Percentiles rank a stretch among this genome's conserved stretches.
phyloP scores from a whole-genome alignment of 2,113 vertebrate species.

The Paradisaea rubra region DNA sequence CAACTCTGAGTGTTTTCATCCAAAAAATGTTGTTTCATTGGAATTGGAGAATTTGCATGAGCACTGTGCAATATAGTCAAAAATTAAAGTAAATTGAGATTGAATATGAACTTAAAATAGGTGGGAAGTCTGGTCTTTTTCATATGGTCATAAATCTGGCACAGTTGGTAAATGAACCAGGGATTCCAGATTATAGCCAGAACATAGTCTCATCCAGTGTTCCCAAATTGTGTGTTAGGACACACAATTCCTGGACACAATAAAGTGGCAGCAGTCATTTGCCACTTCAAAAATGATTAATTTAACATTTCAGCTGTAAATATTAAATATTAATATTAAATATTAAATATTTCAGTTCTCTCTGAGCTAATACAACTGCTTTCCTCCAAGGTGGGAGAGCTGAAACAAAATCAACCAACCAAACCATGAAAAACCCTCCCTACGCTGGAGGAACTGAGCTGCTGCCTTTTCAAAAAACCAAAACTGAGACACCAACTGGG shows the following conservation, averaged over 20 bases:
- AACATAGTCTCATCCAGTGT: neutral
- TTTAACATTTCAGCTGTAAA: neutral
- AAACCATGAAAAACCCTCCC: neutral
- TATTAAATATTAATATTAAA: neutral
- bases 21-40: neutral
- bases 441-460: neutral
- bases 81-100: neutral
- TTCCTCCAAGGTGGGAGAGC: neutral
- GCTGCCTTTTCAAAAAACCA: neutral
- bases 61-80: neutral
- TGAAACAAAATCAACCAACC: neutral
- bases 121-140: neutral
- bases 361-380: neutral
- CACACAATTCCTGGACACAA: neutral
- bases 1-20: neutral
- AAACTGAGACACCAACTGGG: neutral
- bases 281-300: neutral
- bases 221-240: neutral
- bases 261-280: neutral
- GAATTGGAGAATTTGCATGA: neutral
- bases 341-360: neutral
- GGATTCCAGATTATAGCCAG: neutral
- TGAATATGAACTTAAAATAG: neutral
- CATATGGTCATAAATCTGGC: neutral
- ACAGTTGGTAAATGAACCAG: neutral